A percentile compares a stretch with the other conserved stretches of the same genome.
Evolutionary conservation across 2,888 invertebrate genomes (phyloP).

Genomic region (Desoria tigrina): DNA sequence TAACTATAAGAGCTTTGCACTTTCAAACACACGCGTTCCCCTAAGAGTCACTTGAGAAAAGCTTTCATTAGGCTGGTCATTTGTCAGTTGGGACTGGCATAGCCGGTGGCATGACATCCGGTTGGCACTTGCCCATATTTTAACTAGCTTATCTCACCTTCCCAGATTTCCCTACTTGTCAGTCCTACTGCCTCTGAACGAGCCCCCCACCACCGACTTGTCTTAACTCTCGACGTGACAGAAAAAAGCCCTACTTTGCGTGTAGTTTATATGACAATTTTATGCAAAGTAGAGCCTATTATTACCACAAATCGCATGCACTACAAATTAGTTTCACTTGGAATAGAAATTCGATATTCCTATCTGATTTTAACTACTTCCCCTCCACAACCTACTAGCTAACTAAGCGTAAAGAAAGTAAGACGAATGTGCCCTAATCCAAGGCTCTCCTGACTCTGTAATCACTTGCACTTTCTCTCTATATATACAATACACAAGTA

Average conservation of each 20-base stretch:
- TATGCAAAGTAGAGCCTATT: slow-evolving; percentile 28
- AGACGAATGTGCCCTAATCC: slow-evolving; percentile 28
- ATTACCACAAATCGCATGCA: slow-evolving; percentile 18
- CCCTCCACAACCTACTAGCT: background rate
- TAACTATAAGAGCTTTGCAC: too few species aligned
- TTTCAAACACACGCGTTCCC: too few species aligned
- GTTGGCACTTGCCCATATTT: slow-evolving; percentile 18
- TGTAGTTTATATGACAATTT: slow-evolving; percentile 27
- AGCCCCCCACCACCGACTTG: slow-evolving; percentile 4
- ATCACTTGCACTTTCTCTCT: too few species aligned
- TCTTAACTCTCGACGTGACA: background rate
- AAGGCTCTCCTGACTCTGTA: background rate
- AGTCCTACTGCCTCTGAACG: background rate
- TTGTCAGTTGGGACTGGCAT: slow-evolving; percentile 1
- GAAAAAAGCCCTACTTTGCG: slow-evolving; percentile 15
- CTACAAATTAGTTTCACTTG: slow-evolving; percentile 15
- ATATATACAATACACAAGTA: too few species aligned
- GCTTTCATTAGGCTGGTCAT: background rate
- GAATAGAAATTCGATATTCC: slow-evolving; percentile 7
- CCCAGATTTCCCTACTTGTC: slow-evolving; percentile 18
- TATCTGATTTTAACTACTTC: background rate
- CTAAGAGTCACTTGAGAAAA: background rate
- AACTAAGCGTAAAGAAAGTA: slow-evolving; percentile 12
- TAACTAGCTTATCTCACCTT: slow-evolving; percentile 21
- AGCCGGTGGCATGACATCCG: slow-evolving; percentile 16